A percentile compares a stretch with the other conserved stretches of the same genome.
Evolutionary conservation across 2,113 vertebrate species (phyloP).

Genomic region (Oryzias woworae): DNA sequence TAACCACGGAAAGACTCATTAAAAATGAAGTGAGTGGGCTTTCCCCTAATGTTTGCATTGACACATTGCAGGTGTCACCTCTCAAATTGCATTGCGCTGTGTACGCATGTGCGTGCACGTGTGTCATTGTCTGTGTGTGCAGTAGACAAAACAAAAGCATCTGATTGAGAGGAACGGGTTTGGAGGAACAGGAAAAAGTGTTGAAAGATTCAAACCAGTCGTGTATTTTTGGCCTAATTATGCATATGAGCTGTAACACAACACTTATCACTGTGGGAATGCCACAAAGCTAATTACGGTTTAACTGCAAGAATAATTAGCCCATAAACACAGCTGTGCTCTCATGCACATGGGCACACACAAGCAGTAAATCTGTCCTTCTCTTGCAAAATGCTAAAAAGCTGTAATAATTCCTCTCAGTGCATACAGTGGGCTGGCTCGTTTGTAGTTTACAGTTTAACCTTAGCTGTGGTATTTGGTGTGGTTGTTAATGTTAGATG

Average conservation of each 20-base stretch:
- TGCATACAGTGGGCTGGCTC: slow-evolving; percentile 44
- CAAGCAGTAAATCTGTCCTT: slow-evolving; percentile 38
- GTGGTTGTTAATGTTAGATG: slow-evolving; percentile 54
- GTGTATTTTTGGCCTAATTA: slow-evolving; percentile 69
- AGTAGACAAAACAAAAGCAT: slow-evolving; percentile 38
- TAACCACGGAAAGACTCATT: no score
- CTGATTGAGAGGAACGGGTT: background rate
- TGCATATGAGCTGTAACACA: slow-evolving; percentile 65
- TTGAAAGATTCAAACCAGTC: slow-evolving; percentile 58
- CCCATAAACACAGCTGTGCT: slow-evolving; percentile 63
- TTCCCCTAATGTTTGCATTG: slow-evolving; percentile 11
- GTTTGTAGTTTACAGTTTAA: slow-evolving; percentile 62
- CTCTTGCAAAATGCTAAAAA: slow-evolving; percentile 41
- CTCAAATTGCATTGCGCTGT: background rate
- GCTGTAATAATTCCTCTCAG: slow-evolving; percentile 30
- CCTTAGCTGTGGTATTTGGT: slow-evolving; percentile 55
- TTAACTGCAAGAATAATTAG: slow-evolving; percentile 71
- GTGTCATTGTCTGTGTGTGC: slow-evolving; percentile 4
- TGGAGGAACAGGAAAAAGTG: background rate
- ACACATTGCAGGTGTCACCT: slow-evolving; percentile 29
- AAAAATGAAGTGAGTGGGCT: no score
- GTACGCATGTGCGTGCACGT: background rate
- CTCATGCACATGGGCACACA: slow-evolving; percentile 24
- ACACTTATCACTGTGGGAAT: slow-evolving; percentile 62
- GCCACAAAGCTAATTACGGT: slow-evolving; percentile 66